These are phyloP conservation scores for Parnassius smintheus DNA, from an alignment of 2,888 invertebrate species.

Conservation along the genomic window DNA sequence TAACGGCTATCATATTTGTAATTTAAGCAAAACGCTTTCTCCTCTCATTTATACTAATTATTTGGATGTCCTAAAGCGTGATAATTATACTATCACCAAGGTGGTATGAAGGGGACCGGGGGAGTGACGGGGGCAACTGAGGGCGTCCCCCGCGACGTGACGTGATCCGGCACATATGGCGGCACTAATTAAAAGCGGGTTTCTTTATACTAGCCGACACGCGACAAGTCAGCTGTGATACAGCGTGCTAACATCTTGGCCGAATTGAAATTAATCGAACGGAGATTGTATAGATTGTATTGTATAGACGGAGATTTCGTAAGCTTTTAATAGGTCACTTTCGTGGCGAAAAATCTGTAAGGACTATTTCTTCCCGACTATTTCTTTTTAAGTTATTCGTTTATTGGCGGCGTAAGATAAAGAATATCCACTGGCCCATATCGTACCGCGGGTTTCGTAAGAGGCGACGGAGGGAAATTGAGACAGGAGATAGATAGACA, in stretches of 20 bases:
- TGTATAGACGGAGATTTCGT: no score
- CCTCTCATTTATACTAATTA: constrained; percentile 35
- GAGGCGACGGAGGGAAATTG: no score
- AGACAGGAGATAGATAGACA: no score
- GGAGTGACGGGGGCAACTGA: constrained; percentile 21
- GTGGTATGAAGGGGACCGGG: constrained; percentile 44
- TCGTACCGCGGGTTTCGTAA: no score
- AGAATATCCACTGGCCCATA: no score
- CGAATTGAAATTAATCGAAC: constrained; percentile 3
- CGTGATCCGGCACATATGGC: constrained; percentile 71
- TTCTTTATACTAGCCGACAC: constrained; percentile 30
- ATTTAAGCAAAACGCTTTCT: constrained; percentile 1
- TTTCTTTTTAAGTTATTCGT: no score
- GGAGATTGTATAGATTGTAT: neutral
- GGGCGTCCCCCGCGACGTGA: constrained; percentile 63
- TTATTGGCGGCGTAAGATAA: no score
- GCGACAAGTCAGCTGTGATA: constrained; percentile 28
- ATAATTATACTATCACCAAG: constrained; percentile 74
- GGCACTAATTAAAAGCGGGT: constrained; percentile 68
- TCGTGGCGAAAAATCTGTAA: no score
- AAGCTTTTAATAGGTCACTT: no score
- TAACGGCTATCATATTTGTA: no score
- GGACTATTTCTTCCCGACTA: no score
- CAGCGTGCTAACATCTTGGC: neutral
- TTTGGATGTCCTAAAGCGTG: constrained; percentile 50